These are phyloP conservation scores for Dendrolimus kikuchii DNA, from an alignment of 1,140 invertebrate species.

Conservation along the genomic window DNA sequence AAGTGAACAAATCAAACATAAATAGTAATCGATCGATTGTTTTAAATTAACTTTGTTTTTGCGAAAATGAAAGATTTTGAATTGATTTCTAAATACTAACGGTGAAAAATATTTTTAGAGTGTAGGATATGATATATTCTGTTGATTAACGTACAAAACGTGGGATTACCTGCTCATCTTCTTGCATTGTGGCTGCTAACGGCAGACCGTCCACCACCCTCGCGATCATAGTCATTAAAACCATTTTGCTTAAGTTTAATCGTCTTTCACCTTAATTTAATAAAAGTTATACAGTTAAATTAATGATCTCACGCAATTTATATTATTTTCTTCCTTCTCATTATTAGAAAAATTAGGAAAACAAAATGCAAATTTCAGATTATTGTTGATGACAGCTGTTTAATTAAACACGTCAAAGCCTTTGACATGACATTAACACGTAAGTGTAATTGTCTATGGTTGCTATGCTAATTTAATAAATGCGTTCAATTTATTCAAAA, in stretches of 20 bases:
- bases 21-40: conserved; percentile 1
- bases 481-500: conserved; percentile 18
- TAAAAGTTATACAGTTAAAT: conserved; percentile 18
- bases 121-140: not conserved
- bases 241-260: conserved; percentile 79
- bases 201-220: conserved; percentile 95
- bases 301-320: conserved; percentile 16
- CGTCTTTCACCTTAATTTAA: conserved; percentile 27
- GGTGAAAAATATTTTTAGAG: not conserved
- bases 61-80: not conserved
- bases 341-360: conserved; percentile 43
- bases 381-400: conserved; percentile 27
- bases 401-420: conserved; percentile 49
- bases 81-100: not conserved
- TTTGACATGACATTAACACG: conserved; percentile 47
- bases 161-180: conserved; percentile 92
- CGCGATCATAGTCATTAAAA: conserved; percentile 97
- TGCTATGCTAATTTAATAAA: conserved; percentile 1
- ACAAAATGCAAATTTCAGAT: conserved; percentile 18
- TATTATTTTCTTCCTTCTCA: conserved; percentile 52
- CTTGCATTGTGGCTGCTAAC: conserved; percentile 96
- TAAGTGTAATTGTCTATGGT: conserved; percentile 31
- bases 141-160: not conserved
- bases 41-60: not conserved
- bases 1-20: conserved; percentile 7